Base-by-base conservation (phyloP, 2,113 vertebrate genomes). In the Podiceps cristatus region DNA sequence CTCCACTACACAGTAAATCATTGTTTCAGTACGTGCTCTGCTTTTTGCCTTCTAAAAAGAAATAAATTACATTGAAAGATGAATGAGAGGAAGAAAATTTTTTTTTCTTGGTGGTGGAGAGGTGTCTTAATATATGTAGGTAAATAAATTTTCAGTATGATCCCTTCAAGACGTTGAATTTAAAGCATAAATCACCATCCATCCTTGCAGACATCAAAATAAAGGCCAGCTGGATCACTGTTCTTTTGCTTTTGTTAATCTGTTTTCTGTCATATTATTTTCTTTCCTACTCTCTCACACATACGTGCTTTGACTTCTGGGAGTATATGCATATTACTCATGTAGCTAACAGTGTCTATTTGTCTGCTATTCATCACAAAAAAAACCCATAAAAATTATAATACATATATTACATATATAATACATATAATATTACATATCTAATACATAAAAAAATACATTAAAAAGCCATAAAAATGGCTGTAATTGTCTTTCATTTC, bases 301-400 rank as follows among this genome's bases (percentile, higher is more conserved):
- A 72, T 52, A 60, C 0, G 0, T 59, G 24, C 12, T 72, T 68
- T 50, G 23, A 50, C 44, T 79, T 72, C 22, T 76, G 16, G 15
- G 28, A 76, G 33, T 45, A 64, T n/a, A n/a, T 2, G 10, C 0
- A 0, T 27, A 74, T 9, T 7, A 42, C 31, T 49, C 0, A 0
- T 11, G 29, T 27, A 59, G 50, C 29, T 72, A 79, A 55, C 11
- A 23, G 19, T 17, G 16, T 47, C 53, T 56, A 16, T 49, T 17
- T 72, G 40, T 35, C 67, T 81, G 31, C 37, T 60, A 16, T 45
- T 12, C 27, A 73, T 20, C 37, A 59, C 15, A 47, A 28, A 68
- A 45, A 25, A 33, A 35, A n/a, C n/a, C n/a, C n/a, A n/a, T n/a
- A n/a, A n/a, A 37, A 37, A 37, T 37, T 37, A 37, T 37, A 37